A percentile compares a stretch with the other conserved stretches of the same genome.
These are phyloP conservation scores for Pan paniscus DNA, from an alignment of 2,113 vertebrate species.

Conservation along the genomic window DNA sequence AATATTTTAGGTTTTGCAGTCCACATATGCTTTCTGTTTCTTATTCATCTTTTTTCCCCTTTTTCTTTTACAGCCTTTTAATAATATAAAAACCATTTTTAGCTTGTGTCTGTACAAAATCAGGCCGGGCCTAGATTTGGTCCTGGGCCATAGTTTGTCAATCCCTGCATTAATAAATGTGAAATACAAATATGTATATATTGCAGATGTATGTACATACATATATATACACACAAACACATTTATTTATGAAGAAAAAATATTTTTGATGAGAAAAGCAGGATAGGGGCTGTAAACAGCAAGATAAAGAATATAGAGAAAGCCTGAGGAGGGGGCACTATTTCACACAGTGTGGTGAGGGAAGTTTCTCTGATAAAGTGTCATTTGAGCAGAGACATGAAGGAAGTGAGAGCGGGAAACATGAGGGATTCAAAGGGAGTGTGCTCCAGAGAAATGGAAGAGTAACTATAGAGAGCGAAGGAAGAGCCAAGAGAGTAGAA, in stretches of 20 bases:
- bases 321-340: not conserved
- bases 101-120: not conserved
- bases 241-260: constrained; percentile 20
- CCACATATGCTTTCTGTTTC: not conserved
- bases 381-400: not conserved
- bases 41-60: not conserved
- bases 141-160: not conserved
- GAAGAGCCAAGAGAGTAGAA: not conserved
- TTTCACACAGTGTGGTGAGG: not conserved
- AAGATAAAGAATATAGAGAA: not conserved
- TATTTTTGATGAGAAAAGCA: not conserved
- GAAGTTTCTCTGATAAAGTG: not conserved
- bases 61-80: not conserved
- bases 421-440: not conserved
- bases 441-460: not conserved
- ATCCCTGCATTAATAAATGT: not conserved
- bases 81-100: not conserved
- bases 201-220: not conserved
- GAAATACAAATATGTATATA: not conserved
- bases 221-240: not conserved
- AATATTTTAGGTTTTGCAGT: not conserved
- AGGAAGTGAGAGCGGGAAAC: not conserved
- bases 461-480: not conserved
- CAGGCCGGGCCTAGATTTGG: not conserved
- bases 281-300: not conserved